phyloP scores from a whole-genome alignment of 2,113 vertebrate genomes.

The Pluvianellus socialis region DNA sequence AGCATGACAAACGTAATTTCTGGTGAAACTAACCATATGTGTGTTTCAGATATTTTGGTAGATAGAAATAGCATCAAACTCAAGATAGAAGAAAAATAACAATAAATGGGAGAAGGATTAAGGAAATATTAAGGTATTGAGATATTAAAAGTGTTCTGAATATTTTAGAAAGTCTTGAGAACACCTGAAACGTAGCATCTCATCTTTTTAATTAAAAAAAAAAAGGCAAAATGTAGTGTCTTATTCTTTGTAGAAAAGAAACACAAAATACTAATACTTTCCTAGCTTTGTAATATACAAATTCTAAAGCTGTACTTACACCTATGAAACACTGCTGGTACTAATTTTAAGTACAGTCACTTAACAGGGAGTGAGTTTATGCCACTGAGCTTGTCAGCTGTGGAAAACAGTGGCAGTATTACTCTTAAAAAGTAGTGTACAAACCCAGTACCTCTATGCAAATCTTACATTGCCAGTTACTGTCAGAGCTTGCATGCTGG shows the following conservation, averaged over 20 bases:
- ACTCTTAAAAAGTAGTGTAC: background rate
- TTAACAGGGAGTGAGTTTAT: background rate
- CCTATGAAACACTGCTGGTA: too few relatives aligned
- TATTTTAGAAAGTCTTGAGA: background rate
- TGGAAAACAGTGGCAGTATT: background rate
- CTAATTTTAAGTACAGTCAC: background rate
- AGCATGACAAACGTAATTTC: background rate
- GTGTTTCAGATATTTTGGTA: background rate
- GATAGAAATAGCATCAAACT: background rate
- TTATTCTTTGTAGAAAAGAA: background rate
- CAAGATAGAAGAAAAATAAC: background rate
- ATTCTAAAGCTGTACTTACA: background rate
- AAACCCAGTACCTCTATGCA: background rate
- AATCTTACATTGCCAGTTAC: fast-evolving
- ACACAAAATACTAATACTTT: background rate
- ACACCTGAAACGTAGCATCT: background rate
- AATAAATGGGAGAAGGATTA: background rate
- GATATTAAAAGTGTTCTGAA: background rate
- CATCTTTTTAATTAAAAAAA: background rate
- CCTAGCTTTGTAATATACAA: background rate
- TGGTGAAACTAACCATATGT: background rate
- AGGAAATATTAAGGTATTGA: background rate
- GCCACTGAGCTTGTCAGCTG: background rate
- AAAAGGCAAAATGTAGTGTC: background rate
- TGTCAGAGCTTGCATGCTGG: background rate